A percentile compares a stretch with the other conserved stretches of the same genome.
phyloP scores from a whole-genome alignment of 2,113 vertebrate genomes.

The Sebastes fasciatus region DNA sequence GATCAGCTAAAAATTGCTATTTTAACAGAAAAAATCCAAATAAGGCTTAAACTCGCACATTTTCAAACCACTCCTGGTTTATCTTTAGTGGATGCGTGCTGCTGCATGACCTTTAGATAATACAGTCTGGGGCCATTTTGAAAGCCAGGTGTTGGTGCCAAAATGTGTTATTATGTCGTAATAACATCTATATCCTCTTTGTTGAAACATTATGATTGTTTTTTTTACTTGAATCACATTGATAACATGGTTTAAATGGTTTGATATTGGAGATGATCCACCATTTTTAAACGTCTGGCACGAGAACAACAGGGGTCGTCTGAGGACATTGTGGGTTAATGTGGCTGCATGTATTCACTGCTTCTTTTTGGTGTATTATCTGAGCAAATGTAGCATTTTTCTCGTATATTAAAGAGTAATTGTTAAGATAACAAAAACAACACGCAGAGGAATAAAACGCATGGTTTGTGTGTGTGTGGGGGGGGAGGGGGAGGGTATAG shows the following conservation, averaged over 20 bases:
- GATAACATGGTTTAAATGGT: not conserved
- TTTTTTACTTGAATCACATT: not conserved
- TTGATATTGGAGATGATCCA: not conserved
- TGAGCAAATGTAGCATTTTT: no score
- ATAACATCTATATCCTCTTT: no score
- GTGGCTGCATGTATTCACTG: no score
- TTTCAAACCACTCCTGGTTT: not conserved
- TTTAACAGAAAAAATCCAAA: not conserved
- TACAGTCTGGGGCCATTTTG: not conserved
- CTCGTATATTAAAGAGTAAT: no score
- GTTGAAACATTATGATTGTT: no score
- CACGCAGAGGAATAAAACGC: no score
- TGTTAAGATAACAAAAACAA: no score
- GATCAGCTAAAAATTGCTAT: fast-evolving
- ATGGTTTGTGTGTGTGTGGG: no score
- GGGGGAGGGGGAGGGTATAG: not conserved
- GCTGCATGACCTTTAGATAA: not conserved
- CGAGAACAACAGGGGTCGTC: not conserved
- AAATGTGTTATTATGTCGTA: not conserved
- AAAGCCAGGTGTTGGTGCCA: not conserved
- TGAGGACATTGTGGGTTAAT: not conserved
- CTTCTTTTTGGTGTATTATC: not conserved
- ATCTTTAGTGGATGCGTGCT: not conserved
- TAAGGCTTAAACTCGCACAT: not conserved
- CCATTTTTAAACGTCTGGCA: conserved; percentile 43